Conservation (phyloP, 2,888 invertebrate species). For the Molorchus minor region DNA sequence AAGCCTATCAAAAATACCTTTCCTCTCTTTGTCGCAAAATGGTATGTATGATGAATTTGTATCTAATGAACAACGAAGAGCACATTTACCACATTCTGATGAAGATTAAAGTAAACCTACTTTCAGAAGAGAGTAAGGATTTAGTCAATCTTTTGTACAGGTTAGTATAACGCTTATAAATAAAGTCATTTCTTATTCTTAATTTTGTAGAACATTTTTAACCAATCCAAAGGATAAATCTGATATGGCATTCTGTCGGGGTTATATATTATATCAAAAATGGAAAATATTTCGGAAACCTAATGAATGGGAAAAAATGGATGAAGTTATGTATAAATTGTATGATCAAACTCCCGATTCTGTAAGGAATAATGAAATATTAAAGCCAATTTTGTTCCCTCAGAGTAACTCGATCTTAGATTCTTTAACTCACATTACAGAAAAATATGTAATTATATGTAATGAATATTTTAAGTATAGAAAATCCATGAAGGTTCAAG, state of each 20-base stretch:
- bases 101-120: conserved; percentile 40
- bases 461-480: conserved; percentile 47
- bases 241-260: conserved; percentile 50
- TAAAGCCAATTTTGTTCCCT: conserved; percentile 44
- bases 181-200: conserved; percentile 14
- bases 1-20: conserved; percentile 33
- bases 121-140: conserved; percentile 40
- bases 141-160: conserved; percentile 47
- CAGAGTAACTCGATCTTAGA: conserved; percentile 31
- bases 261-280: conserved; percentile 50
- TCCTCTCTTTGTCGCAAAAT: conserved; percentile 35
- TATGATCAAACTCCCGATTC: conserved; percentile 43
- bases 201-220: conserved; percentile 46
- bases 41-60: conserved; percentile 42
- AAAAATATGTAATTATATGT: conserved; percentile 31
- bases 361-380: conserved; percentile 41
- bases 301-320: conserved; percentile 41
- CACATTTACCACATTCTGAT: conserved; percentile 51
- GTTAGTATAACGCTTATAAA: conserved; percentile 35
- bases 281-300: conserved; percentile 45
- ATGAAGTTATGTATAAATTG: conserved; percentile 43
- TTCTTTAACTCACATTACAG: conserved; percentile 27
- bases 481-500: conserved; percentile 33
- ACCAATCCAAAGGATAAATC: conserved; percentile 41
- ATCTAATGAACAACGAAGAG: conserved; percentile 44